Base-by-base conservation (phyloP, 2,113 vertebrate genomes). In the Anhinga anhinga region DNA sequence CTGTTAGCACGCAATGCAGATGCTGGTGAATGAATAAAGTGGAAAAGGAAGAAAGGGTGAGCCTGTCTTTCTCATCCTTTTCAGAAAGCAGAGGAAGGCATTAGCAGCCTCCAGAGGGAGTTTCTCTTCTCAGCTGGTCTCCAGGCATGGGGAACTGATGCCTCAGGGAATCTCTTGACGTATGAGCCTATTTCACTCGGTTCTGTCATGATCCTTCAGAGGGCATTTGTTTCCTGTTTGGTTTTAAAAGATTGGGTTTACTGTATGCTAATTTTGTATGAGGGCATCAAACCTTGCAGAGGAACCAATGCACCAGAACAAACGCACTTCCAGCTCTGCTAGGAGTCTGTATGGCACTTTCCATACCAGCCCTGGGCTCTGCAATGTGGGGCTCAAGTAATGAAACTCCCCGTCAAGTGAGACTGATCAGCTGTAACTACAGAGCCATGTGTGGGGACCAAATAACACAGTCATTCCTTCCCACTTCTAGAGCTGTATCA, bases 21-120 rank as follows among this genome's bases (percentile, higher is more conserved):
- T 87, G 84, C 91, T 82, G 81, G 36, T 86, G 95, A 87, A 84
- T 91, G 94, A 89, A 89, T 63, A 49, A 91, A 94, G 81, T 36
- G 61, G 81, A 22, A 94, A 89, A 63, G 80, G 77, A 85, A 77
- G 77, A 73, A 65, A 52, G 86, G 86, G 66, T 0, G 6, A 94
- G 63, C 58, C 42, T 53, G 66, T 59, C 71, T 91, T 82, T 63
- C 78, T 61, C 52, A 72, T 91, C 81, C 42, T 56, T 96, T 65
- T 27, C 59, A 23, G 78, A 87, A 78, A 82, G 86, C 88, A 65
- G 65, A 95, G 80, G 88, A 91, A 80, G 72, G 76, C 74, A 44
- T 86, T 62, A 72, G 92, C 91, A 95, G 55, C 95, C 96, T 96
- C 93, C 93, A 95, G 96, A 96, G 96, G 96, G 96, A 97, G 94